phyloP scores from a whole-genome alignment of 2,113 vertebrate genomes.

The Rattus rattus region DNA sequence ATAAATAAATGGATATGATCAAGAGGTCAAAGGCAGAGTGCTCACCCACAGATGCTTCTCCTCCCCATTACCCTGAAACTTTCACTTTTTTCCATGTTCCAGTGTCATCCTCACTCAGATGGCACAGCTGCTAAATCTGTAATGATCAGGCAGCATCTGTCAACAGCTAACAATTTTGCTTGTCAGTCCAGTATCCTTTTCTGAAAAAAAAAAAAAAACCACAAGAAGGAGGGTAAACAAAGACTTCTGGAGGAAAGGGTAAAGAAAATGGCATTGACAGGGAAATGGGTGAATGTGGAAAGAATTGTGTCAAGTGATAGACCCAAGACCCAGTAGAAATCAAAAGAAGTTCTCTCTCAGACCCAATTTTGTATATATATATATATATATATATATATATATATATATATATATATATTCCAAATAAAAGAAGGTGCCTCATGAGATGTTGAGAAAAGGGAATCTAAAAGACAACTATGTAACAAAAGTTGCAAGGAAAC shows the following conservation, averaged over 20 bases:
- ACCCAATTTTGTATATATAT: not conserved
- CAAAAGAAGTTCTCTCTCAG: not conserved
- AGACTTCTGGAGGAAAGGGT: not conserved
- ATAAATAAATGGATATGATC: slow-evolving; percentile 67
- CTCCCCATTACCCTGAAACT: slow-evolving; percentile 38
- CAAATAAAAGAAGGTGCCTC: too few relatives aligned
- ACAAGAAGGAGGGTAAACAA: not conserved
- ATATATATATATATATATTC: too few relatives aligned
- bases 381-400: too few relatives aligned
- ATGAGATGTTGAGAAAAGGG: too few relatives aligned
- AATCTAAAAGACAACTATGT: not conserved
- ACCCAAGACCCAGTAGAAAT: not conserved
- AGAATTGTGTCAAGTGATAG: not conserved
- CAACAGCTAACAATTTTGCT: not conserved
- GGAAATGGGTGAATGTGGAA: not conserved
- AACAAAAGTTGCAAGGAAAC: not conserved
- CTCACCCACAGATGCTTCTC: slow-evolving; percentile 70
- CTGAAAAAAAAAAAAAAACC: not conserved
- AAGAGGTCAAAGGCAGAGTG: slow-evolving; percentile 78
- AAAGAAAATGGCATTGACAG: not conserved
- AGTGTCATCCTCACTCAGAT: not conserved
- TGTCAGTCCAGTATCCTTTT: not conserved
- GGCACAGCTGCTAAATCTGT: not conserved
- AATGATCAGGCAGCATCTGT: not conserved
- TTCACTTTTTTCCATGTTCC: not conserved